phyloP scores from a whole-genome alignment of 2,797 vertebrate species.

The Labeo calbasu region DNA sequence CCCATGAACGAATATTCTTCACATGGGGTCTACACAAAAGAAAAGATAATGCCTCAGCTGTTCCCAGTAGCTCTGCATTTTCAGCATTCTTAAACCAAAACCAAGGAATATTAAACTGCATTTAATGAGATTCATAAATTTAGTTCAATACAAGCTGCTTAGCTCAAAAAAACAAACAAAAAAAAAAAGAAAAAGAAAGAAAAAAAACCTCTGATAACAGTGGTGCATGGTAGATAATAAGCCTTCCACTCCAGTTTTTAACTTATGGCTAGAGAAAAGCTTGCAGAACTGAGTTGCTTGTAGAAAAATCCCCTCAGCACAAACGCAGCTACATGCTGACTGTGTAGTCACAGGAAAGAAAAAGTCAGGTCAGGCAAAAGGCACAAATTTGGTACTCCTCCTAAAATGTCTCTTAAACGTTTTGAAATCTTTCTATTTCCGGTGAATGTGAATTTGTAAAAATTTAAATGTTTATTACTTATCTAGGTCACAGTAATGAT shows the following conservation, averaged over 20 bases:
- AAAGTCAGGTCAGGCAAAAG: neutral
- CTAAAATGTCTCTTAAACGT: neutral
- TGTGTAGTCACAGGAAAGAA: slow-evolving; percentile 7
- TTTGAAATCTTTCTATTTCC: neutral
- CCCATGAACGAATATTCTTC: neutral
- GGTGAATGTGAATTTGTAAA: neutral
- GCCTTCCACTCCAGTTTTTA: slow-evolving; percentile 1
- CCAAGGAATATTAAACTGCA: neutral
- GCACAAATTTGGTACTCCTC: neutral
- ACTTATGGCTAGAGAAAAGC: neutral
- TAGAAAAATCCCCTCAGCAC: slow-evolving; percentile 13
- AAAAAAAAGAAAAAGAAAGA: too few relatives aligned
- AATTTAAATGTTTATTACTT: neutral
- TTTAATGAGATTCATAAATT: neutral
- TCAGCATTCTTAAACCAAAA: neutral
- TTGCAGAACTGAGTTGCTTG: slow-evolving; percentile 10
- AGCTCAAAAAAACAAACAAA: neutral
- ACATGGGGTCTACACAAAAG: slow-evolving; percentile 7
- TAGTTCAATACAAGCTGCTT: neutral
- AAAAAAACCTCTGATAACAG: too few relatives aligned
- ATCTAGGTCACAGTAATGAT: neutral
- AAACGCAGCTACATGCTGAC: slow-evolving; percentile 21
- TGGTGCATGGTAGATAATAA: neutral
- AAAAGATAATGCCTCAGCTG: neutral
- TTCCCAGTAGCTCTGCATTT: neutral